Conservation (phyloP, 2,113 vertebrate genomes). For the Petrocephalus microphthalmus region DNA sequence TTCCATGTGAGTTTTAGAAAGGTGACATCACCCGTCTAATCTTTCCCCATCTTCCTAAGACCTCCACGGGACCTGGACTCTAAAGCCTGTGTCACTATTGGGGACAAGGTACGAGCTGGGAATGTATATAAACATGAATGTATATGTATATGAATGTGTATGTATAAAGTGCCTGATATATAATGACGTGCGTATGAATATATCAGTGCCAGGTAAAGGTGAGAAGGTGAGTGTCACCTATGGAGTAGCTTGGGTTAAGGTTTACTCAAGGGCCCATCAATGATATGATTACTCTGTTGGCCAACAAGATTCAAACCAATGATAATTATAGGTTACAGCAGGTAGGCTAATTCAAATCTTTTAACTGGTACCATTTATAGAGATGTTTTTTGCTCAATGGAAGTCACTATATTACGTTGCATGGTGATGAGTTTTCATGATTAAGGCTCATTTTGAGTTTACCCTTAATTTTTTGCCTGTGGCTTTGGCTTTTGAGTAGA, state of each 20-base stretch:
- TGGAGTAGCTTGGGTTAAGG: neutral
- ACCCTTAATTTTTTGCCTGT: neutral
- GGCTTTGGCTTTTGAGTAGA: conserved; percentile 54
- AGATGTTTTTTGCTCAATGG: neutral
- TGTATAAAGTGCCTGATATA: neutral
- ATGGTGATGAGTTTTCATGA: neutral
- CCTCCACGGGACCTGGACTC: conserved; percentile 92
- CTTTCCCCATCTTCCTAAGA: conserved; percentile 49
- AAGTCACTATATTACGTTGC: neutral
- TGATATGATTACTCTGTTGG: too few relatives aligned
- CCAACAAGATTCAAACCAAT: neutral
- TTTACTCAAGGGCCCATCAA: neutral
- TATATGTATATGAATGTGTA: neutral
- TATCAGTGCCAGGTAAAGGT: neutral
- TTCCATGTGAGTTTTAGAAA: neutral
- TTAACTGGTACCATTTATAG: neutral
- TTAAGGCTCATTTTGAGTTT: neutral
- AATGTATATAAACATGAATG: too few relatives aligned
- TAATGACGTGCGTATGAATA: neutral
- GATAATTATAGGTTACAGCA: neutral
- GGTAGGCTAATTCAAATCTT: neutral
- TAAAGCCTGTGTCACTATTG: conserved; percentile 89
- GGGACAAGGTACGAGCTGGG: conserved; percentile 76
- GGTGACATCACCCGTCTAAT: neutral
- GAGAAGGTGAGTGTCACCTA: neutral